phyloP scores from a whole-genome alignment of 2,113 vertebrate genomes.

The Callopanchax toddi region DNA sequence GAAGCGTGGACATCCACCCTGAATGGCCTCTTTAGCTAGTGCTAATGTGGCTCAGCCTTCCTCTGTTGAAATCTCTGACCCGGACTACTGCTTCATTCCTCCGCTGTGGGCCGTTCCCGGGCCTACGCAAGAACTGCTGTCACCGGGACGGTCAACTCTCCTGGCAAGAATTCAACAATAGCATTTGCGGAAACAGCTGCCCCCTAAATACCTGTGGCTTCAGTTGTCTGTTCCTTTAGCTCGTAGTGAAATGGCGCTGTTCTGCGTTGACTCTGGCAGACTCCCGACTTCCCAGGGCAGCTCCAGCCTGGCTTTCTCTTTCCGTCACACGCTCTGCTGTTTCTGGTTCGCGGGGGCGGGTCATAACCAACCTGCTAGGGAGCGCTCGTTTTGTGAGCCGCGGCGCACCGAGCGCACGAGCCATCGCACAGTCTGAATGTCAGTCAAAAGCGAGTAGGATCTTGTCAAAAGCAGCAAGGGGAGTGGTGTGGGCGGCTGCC shows the following conservation, averaged over 20 bases:
- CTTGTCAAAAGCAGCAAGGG: too few species aligned
- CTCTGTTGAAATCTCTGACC: conserved; percentile 70
- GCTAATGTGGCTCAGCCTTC: conserved; percentile 48
- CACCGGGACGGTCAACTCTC: neutral
- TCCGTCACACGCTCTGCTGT: conserved; percentile 60
- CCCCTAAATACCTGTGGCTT: conserved; percentile 62
- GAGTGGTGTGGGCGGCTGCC: too few species aligned
- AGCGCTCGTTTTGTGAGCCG: conserved; percentile 46
- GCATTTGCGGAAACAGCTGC: neutral
- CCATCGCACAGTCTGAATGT: too few species aligned
- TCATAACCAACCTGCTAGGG: conserved; percentile 33
- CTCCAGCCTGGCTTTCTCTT: conserved; percentile 68
- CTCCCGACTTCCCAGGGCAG: conserved; percentile 66
- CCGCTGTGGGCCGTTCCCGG: conserved; percentile 66
- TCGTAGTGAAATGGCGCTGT: conserved; percentile 57
- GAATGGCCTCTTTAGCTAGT: conserved; percentile 35
- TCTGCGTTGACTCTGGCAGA: conserved; percentile 61
- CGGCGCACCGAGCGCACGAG: neutral
- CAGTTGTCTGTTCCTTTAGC: conserved; percentile 28
- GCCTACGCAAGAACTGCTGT: conserved; percentile 48
- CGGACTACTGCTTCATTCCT: conserved; percentile 41
- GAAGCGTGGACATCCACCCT: conserved; percentile 45
- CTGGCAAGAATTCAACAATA: neutral
- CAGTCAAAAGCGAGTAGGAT: too few species aligned
- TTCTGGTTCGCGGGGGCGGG: conserved; percentile 77